Percentiles rank a stretch among this genome's conserved stretches.
Evolutionary conservation across 2,113 vertebrate genomes (phyloP).

Genomic region (Zosterops japonicus): DNA sequence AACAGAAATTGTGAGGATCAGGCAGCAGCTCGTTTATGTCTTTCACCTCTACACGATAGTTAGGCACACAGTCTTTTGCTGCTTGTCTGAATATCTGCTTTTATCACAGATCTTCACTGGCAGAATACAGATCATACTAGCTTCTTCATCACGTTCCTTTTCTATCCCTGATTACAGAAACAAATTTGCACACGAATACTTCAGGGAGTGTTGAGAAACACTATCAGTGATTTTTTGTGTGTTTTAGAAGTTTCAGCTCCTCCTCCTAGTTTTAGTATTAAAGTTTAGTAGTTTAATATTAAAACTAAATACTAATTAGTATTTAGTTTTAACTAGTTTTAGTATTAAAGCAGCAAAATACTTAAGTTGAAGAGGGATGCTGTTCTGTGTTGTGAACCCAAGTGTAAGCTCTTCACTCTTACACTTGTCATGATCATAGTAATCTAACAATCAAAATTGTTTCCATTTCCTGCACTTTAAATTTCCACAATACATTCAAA

Average conservation of each 20-base stretch:
- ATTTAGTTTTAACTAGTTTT: neutral
- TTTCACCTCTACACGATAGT: neutral
- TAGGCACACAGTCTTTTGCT: neutral
- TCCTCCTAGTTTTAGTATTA: neutral
- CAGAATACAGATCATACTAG: neutral
- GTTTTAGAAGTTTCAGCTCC: neutral
- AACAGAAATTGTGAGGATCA: neutral
- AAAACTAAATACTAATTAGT: no score
- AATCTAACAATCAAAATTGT: neutral
- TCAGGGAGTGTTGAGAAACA: neutral
- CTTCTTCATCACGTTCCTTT: neutral
- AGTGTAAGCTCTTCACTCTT: neutral
- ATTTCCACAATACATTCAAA: neutral
- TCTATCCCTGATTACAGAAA: neutral
- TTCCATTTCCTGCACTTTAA: neutral
- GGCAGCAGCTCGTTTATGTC: accelerated
- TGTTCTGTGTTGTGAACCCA: neutral
- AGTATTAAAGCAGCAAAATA: neutral
- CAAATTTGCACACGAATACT: neutral
- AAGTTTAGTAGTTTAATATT: neutral
- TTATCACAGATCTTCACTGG: neutral
- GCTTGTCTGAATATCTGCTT: neutral
- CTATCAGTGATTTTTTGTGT: neutral
- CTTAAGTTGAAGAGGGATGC: neutral
- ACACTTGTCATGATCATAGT: accelerated